Base-by-base conservation (phyloP, 2,888 invertebrate species). In the Pristionchus maxplancki region DNA sequence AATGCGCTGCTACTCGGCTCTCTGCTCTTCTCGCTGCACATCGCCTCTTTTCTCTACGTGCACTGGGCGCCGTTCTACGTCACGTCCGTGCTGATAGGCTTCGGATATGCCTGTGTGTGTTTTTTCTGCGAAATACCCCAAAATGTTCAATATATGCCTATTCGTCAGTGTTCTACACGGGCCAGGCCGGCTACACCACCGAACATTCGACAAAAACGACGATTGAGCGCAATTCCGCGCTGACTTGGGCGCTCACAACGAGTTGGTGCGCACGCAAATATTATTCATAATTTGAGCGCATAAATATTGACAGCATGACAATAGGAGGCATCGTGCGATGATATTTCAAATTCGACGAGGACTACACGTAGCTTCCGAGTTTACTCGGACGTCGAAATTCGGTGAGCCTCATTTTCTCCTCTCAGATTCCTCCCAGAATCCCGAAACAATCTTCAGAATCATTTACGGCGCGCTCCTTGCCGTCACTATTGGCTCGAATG, bases 71-170 rank as follows among this genome's bases (percentile, higher is more conserved):
- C 90, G 40, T 92, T 90, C 85, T 92, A 90, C 78, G 48, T 89
- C 20, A 89, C 91, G 8, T 89, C 88, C 20, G 88, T 88, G 0
- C 24, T 90, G 11, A 88, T 91, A 44, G 92, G 92, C 20, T 50
- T 90, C 34, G 92, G 91, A 15, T 91, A 89, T 40, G 90, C 92
- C 8, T 82, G 92, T 92, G 78, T 89, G 90, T 50, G 20, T 40
- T 5, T 37, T 17, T n/a, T 71, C 1, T 3, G 44, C 17, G 11
- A 34, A 37, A 17, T n/a, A n/a, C n/a, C n/a, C n/a, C n/a, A n/a
- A n/a, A n/a, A n/a, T n/a, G n/a, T n/a, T n/a, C n/a, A n/a, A n/a
- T n/a, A n/a, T n/a, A n/a, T n/a, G n/a, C n/a, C 44, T 44, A 44
- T 44, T 44, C 11, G 6, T 44, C 74, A 91, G 91, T 91, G 40